These are phyloP conservation scores for Platysternon megacephalum DNA, from an alignment of 2,113 vertebrate genomes.

Conservation along the genomic window DNA sequence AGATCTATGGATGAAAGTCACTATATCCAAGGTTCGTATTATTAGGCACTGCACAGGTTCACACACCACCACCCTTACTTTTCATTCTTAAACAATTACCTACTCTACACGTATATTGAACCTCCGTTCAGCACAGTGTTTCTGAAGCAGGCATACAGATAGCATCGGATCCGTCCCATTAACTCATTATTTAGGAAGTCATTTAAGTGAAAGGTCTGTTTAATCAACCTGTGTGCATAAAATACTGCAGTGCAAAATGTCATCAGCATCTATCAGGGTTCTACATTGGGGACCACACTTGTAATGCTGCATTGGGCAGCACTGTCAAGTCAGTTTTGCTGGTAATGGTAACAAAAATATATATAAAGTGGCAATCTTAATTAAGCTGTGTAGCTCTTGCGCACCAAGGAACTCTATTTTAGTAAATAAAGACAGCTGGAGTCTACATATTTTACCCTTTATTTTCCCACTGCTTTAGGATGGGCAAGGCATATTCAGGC, in stretches of 20 bases:
- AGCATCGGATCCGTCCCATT: constrained; percentile 64
- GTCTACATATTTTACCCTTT: constrained; percentile 72
- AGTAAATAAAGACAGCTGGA: constrained; percentile 69
- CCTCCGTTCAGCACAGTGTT: constrained; percentile 58
- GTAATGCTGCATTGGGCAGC: constrained; percentile 65
- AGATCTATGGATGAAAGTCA: not conserved
- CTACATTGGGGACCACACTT: constrained; percentile 33
- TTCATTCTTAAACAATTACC: constrained; percentile 46
- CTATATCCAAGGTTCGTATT: not conserved
- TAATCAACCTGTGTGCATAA: not conserved
- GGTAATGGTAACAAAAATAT: constrained; percentile 9
- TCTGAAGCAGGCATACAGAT: constrained; percentile 67
- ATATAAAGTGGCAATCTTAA: constrained; percentile 62
- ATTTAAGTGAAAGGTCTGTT: not conserved
- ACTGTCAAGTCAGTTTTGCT: constrained; percentile 53
- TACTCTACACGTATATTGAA: constrained; percentile 36
- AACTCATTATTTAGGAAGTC: constrained; percentile 65
- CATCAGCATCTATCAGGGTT: constrained; percentile 67
- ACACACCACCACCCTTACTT: not conserved
- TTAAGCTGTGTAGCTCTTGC: constrained; percentile 56
- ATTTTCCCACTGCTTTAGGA: constrained; percentile 44
- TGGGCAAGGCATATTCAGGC: not conserved
- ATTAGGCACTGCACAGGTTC: not conserved
- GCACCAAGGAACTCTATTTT: constrained; percentile 52
- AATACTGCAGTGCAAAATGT: constrained; percentile 36